These are phyloP conservation scores for Zootermopsis nevadensis DNA, from an alignment of 2,888 invertebrate species.

Conservation along the genomic window DNA sequence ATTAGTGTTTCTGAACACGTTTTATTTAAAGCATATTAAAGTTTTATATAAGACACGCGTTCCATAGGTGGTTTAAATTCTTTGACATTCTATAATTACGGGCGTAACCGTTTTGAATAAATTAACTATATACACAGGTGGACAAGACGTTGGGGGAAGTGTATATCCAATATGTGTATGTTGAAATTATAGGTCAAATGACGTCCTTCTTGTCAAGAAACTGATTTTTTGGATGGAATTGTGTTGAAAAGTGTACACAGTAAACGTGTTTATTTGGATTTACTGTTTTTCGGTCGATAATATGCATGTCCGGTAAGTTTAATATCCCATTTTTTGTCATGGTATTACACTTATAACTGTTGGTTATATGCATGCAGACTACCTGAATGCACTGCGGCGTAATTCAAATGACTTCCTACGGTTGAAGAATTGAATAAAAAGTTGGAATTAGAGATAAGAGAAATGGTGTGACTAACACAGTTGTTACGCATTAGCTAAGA, in stretches of 20 bases:
- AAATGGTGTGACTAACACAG: too few species aligned
- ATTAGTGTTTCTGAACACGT: too few species aligned
- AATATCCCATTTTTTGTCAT: neutral
- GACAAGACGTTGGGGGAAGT: neutral
- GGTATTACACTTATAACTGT: too few species aligned
- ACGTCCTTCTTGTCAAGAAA: neutral
- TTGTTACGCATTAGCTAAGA: too few species aligned
- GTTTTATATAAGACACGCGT: neutral
- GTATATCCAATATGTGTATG: neutral
- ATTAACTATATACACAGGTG: neutral
- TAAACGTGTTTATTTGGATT: neutral
- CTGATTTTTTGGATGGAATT: neutral
- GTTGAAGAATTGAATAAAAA: too few species aligned
- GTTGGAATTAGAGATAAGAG: too few species aligned
- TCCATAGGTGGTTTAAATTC: neutral
- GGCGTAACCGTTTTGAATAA: conserved; percentile 10
- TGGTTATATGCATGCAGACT: neutral
- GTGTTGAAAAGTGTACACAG: neutral
- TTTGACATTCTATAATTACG: conserved; percentile 10
- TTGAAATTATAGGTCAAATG: neutral
- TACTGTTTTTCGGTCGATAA: neutral
- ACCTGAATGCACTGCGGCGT: neutral
- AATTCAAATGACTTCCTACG: too few species aligned
- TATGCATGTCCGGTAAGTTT: neutral
- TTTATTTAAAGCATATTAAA: neutral